phyloP scores from a whole-genome alignment of 2,113 vertebrate genomes.

The Ailuropoda melanoleuca region DNA sequence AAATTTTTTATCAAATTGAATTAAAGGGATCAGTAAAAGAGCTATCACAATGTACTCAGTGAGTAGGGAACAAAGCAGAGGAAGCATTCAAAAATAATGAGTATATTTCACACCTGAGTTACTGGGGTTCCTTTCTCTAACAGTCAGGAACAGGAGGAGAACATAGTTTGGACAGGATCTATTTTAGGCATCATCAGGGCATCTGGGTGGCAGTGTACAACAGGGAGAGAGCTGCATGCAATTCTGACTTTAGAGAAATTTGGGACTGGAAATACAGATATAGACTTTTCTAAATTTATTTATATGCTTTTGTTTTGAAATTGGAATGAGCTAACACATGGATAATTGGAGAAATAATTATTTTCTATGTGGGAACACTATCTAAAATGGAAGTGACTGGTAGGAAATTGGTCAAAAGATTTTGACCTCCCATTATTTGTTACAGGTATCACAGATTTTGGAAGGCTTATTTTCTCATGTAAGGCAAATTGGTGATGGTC shows the following conservation, averaged over 20 bases:
- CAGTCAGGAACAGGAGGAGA: background rate
- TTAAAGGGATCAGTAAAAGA: background rate
- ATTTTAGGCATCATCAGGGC: background rate
- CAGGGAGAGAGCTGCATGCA: background rate
- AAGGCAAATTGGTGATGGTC: background rate
- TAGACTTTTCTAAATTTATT: background rate
- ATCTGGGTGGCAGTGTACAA: background rate
- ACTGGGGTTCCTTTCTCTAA: background rate
- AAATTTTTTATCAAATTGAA: background rate
- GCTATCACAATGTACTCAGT: background rate
- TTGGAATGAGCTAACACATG: background rate
- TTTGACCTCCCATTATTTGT: background rate
- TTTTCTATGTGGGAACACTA: background rate
- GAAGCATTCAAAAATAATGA: background rate
- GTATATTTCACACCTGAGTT: background rate
- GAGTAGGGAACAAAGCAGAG: background rate
- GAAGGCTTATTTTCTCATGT: background rate
- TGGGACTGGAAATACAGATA: background rate
- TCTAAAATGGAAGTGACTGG: background rate
- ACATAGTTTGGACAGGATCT: background rate
- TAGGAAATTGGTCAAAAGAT: background rate
- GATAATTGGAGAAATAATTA: background rate
- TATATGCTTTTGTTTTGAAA: constrained; percentile 26
- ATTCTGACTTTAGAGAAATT: background rate
- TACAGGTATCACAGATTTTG: background rate